A percentile compares a stretch with the other conserved stretches of the same genome.
These are phyloP conservation scores for Clarias gariepinus DNA, from an alignment of 2,113 vertebrate species.

Conservation along the genomic window DNA sequence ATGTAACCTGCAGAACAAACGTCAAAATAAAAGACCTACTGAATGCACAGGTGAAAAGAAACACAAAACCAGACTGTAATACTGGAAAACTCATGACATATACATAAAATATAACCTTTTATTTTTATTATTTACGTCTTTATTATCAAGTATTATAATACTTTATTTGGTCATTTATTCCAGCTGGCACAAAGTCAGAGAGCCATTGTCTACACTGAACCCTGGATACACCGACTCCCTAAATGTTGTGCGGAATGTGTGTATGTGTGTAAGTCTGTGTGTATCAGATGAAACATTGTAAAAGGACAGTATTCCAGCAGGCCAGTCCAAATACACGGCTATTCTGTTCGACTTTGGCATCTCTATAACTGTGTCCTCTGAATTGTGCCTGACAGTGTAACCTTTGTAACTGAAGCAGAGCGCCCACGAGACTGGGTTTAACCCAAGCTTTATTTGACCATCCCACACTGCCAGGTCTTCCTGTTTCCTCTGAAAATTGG, in stretches of 20 bases:
- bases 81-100: too few species aligned
- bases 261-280: constrained; percentile 22
- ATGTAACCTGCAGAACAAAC: too few species aligned
- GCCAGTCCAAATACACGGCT: constrained; percentile 52
- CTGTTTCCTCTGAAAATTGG: neutral
- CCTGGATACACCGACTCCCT: constrained; percentile 36
- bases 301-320: constrained; percentile 44
- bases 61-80: too few species aligned
- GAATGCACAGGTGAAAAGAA: too few species aligned
- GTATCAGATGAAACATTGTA: constrained; percentile 26
- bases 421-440: constrained; percentile 34
- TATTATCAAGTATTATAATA: neutral
- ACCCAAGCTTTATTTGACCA: neutral
- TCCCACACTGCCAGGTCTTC: neutral
- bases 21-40: too few species aligned
- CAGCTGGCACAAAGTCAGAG: constrained; percentile 39
- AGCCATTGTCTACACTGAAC: neutral
- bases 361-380: neutral
- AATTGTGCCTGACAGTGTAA: neutral
- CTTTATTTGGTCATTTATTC: neutral
- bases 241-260: constrained; percentile 39
- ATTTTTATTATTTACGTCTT: neutral
- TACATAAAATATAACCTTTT: neutral
- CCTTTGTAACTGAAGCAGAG: neutral
- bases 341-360: neutral